Evolutionary conservation across 1,140 invertebrate genomes (phyloP).

Genomic region (Leptinotarsa undecemlineata): DNA sequence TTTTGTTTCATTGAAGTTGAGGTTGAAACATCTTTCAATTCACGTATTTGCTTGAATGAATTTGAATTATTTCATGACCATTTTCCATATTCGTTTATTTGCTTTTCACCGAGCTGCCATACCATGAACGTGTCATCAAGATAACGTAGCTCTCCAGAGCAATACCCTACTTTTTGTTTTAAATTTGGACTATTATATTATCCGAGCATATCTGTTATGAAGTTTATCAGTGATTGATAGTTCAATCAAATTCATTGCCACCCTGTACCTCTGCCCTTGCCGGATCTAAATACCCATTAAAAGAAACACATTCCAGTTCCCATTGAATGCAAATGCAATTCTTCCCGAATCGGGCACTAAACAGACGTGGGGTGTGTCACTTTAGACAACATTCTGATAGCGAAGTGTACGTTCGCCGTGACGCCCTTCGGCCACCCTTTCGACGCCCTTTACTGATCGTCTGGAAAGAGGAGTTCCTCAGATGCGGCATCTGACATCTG

Average conservation of each 20-base stretch:
- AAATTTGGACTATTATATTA: no score
- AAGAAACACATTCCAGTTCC: not conserved
- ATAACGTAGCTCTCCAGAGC: no score
- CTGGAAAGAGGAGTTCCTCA: not conserved
- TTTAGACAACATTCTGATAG: slow-evolving; percentile 2
- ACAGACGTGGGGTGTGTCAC: slow-evolving; percentile 4
- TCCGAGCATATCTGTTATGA: no score
- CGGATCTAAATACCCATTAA: not conserved
- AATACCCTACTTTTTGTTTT: no score
- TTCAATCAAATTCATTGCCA: not conserved
- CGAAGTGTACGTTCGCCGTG: not conserved
- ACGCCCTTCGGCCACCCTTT: not conserved
- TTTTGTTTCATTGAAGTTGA: no score
- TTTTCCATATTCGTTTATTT: no score
- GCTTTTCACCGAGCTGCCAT: no score
- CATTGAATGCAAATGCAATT: slow-evolving; percentile 8
- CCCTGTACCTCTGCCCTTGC: not conserved
- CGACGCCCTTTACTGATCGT: not conserved
- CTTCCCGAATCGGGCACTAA: not conserved
- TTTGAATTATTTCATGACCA: no score
- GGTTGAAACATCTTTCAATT: no score
- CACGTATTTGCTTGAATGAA: no score
- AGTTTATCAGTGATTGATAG: no score
- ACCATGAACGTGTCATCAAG: no score
- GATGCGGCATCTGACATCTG: not conserved